Conservation (phyloP, 1,140 invertebrate species). For the Saxidomus purpurata region DNA sequence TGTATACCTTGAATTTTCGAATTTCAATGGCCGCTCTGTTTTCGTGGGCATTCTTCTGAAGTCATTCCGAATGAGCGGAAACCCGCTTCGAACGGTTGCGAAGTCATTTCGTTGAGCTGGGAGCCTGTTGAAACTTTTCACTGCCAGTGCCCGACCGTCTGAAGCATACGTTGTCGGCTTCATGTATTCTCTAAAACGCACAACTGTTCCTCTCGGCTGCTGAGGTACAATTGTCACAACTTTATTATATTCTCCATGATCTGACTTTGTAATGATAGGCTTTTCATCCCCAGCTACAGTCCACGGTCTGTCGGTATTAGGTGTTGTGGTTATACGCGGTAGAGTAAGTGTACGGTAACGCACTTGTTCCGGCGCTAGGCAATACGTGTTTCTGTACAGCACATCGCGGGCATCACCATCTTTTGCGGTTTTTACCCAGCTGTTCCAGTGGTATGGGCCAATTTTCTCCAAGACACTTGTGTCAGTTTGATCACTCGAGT, state of each 20-base stretch:
- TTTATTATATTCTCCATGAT: slow-evolving; percentile 55
- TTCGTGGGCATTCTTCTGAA: slow-evolving; percentile 15
- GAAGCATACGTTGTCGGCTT: slow-evolving; percentile 21
- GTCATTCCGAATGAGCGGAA: slow-evolving; percentile 49
- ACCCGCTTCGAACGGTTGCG: neutral
- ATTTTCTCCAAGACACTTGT: slow-evolving; percentile 39
- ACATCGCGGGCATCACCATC: slow-evolving; percentile 51
- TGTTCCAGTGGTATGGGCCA: slow-evolving; percentile 46
- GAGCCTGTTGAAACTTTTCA: neutral
- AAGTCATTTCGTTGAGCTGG: neutral
- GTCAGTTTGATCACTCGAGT: neutral
- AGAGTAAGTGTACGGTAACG: slow-evolving; percentile 41
- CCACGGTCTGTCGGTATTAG: slow-evolving; percentile 38
- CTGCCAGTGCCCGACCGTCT: slow-evolving; percentile 18
- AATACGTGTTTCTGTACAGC: slow-evolving; percentile 57
- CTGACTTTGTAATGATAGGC: neutral
- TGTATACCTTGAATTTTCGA: slow-evolving; percentile 34
- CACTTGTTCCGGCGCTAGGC: slow-evolving; percentile 17
- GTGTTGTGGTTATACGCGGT: slow-evolving; percentile 36
- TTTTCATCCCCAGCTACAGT: slow-evolving; percentile 42
- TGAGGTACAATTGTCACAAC: slow-evolving; percentile 52
- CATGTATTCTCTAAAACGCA: slow-evolving; percentile 51
- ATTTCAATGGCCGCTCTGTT: slow-evolving; percentile 45
- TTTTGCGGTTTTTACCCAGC: neutral
- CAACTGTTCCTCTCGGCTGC: slow-evolving; percentile 49